Conservation (phyloP, 2,113 vertebrate genomes). For the Sinosuthora webbiana region DNA sequence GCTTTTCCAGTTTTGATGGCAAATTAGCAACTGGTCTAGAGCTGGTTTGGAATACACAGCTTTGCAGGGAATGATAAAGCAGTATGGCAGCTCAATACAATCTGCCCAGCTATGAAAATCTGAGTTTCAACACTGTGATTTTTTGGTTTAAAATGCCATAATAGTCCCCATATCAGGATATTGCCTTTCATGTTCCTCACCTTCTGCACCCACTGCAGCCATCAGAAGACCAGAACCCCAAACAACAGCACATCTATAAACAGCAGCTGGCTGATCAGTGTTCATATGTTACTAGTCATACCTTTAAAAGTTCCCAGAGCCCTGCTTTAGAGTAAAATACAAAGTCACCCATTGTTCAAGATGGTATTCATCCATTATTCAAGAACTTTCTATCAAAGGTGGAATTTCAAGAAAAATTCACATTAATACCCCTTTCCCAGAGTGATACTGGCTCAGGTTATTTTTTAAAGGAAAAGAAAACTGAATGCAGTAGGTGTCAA, state of each 20-base stretch:
- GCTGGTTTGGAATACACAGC: not conserved
- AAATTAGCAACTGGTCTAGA: not conserved
- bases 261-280: not conserved
- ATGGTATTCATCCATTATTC: not conserved
- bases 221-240: not conserved
- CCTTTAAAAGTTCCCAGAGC: not conserved
- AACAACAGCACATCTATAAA: not conserved
- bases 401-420: not conserved
- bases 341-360: not conserved
- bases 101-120: not conserved
- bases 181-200: not conserved
- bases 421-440: not conserved
- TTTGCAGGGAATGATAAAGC: not conserved
- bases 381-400: not conserved
- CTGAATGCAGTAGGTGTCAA: no score
- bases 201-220: not conserved
- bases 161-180: not conserved
- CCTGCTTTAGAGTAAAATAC: not conserved
- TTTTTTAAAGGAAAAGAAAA: not conserved
- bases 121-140: not conserved
- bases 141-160: not conserved
- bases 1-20: not conserved
- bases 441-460: not conserved
- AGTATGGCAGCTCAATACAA: not conserved
- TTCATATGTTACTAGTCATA: not conserved